Conservation (phyloP, 2,888 invertebrate genomes). For the Erpobdella octoculata region DNA sequence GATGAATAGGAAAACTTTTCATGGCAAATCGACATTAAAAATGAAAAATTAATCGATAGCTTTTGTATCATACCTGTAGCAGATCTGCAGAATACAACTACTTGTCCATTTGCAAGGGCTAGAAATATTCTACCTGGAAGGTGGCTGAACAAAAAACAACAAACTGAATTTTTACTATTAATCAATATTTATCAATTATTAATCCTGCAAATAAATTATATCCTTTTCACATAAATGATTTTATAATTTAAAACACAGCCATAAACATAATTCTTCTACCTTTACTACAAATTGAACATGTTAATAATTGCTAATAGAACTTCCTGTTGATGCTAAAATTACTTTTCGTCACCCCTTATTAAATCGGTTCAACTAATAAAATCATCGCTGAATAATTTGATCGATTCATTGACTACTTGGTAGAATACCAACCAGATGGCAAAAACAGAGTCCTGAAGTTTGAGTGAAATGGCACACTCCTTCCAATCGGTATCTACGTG, state of each 20-base stretch:
- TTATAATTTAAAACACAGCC: neutral
- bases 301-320: neutral
- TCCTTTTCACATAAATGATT: too few species aligned
- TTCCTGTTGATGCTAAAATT: neutral
- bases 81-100: conserved; percentile 55
- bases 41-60: too few species aligned
- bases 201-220: too few species aligned
- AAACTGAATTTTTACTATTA: too few species aligned
- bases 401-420: too few species aligned
- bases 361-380: neutral
- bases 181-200: too few species aligned
- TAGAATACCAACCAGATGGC: conserved; percentile 4
- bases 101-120: conserved; percentile 80
- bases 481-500: neutral
- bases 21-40: too few species aligned
- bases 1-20: too few species aligned
- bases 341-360: neutral
- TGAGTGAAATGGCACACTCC: conserved; percentile 5
- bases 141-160: conserved; percentile 63
- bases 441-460: conserved; percentile 1
- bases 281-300: neutral
- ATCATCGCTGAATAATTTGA: neutral
- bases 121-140: conserved; percentile 85
- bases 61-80: too few species aligned
- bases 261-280: neutral